phyloP scores from a whole-genome alignment of 1,140 invertebrate species.

The Pseudomyrmex pallidus region DNA sequence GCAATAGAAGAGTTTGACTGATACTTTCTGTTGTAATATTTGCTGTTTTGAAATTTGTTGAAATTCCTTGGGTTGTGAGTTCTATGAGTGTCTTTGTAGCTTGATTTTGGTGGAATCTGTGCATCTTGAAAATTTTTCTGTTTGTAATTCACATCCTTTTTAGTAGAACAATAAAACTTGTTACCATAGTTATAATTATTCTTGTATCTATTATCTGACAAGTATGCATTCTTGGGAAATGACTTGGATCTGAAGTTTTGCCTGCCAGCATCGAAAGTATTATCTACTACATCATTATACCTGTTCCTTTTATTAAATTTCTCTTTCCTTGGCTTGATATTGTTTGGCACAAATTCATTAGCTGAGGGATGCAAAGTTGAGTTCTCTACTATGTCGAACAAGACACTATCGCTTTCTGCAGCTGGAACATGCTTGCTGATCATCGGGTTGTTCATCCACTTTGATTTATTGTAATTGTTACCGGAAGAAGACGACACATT shows the following conservation, averaged over 20 bases:
- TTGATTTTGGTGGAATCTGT: slow-evolving; percentile 29
- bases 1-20: slow-evolving; percentile 48
- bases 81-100: slow-evolving; percentile 61
- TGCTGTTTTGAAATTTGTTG: slow-evolving; percentile 74
- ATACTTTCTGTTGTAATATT: slow-evolving; percentile 65
- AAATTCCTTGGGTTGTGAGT: slow-evolving; percentile 51
- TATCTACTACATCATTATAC: not conserved
- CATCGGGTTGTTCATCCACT: not conserved
- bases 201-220: slow-evolving; percentile 46
- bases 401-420: not conserved
- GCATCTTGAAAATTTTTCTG: slow-evolving; percentile 52
- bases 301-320: not conserved
- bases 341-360: slow-evolving; percentile 72
- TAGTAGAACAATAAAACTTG: not conserved
- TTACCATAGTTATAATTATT: slow-evolving; percentile 66
- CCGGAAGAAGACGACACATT: not conserved
- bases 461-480: not conserved
- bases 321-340: slow-evolving; percentile 4
- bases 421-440: slow-evolving; percentile 21
- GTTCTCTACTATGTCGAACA: slow-evolving; percentile 46
- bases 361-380: slow-evolving; percentile 78
- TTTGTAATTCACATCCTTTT: slow-evolving; percentile 61
- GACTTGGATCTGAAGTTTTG: slow-evolving; percentile 1
- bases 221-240: not conserved
- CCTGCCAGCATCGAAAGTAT: not conserved